Conservation (phyloP, 1,140 invertebrate genomes). For the Nixonia krombeini region DNA sequence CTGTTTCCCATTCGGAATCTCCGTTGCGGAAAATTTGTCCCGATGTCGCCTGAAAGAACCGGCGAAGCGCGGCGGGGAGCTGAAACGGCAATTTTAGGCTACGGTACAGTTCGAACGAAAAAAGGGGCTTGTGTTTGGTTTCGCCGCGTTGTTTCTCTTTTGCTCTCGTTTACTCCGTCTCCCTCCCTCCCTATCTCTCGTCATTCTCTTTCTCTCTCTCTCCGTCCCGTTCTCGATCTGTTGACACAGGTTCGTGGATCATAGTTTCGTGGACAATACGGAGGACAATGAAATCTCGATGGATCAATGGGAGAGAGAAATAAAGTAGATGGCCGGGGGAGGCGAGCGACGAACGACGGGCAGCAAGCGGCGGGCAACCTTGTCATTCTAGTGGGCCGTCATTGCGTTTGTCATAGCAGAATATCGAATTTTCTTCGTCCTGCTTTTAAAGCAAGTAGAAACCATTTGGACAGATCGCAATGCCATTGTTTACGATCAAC, state of each 20-base stretch:
- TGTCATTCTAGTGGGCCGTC: slow-evolving; percentile 27
- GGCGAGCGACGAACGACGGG: slow-evolving; percentile 22
- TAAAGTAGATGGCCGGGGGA: background rate
- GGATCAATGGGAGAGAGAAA: slow-evolving; percentile 32
- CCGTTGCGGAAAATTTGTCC: slow-evolving; percentile 52
- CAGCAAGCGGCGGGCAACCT: too few relatives aligned
- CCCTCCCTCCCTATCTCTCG: slow-evolving; percentile 19
- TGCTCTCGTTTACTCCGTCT: slow-evolving; percentile 18
- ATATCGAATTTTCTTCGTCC: slow-evolving; percentile 36
- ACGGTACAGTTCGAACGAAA: slow-evolving; percentile 8
- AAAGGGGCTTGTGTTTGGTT: slow-evolving; percentile 17
- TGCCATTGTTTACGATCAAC: background rate
- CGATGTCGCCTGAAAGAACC: slow-evolving; percentile 30
- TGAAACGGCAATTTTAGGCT: slow-evolving; percentile 42
- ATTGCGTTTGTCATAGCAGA: slow-evolving; percentile 28
- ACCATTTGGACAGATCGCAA: background rate
- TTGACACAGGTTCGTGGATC: slow-evolving; percentile 51
- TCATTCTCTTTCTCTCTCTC: slow-evolving; percentile 9
- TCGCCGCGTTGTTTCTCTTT: background rate
- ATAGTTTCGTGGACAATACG: slow-evolving; percentile 45
- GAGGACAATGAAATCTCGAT: slow-evolving; percentile 44
- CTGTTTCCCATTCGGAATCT: slow-evolving; percentile 43
- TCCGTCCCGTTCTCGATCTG: slow-evolving; percentile 24
- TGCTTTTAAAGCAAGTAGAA: background rate
- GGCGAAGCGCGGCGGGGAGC: background rate